phyloP scores from a whole-genome alignment of 2,797 vertebrate species.

The Buceros bicornis region DNA sequence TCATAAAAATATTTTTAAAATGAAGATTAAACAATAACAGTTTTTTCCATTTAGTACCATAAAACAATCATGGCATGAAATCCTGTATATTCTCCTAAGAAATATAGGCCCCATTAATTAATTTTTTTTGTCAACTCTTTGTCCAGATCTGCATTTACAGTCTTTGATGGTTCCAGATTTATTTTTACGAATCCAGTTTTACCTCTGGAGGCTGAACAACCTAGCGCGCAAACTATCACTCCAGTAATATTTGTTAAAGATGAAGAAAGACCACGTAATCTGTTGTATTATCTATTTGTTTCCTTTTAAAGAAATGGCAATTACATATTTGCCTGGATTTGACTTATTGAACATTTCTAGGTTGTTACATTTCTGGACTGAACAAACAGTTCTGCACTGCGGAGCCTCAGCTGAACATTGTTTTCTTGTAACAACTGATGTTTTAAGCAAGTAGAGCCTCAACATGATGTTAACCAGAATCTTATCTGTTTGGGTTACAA shows the following conservation, averaged over 20 bases:
- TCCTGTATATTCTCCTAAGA: background rate
- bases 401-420: conserved; percentile 11
- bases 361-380: background rate
- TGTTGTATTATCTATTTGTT: background rate
- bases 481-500: conserved; percentile 76
- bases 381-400: conserved; percentile 29
- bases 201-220: conserved; percentile 14
- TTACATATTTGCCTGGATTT: conserved; percentile 5
- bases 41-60: conserved; percentile 45
- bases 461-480: conserved; percentile 67
- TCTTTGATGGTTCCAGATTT: background rate
- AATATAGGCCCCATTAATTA: background rate
- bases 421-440: conserved; percentile 35
- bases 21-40: conserved; percentile 66
- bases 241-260: background rate
- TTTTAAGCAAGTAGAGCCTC: conserved; percentile 44
- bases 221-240: background rate
- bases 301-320: background rate
- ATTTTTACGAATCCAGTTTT: background rate
- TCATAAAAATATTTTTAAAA: conserved; percentile 51
- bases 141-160: background rate
- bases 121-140: background rate
- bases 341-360: conserved; percentile 29
- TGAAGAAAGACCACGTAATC: background rate
- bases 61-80: conserved; percentile 54